Evolutionary conservation across 2,797 vertebrate genomes (phyloP).

Genomic region (Loris lydekkerianus): DNA sequence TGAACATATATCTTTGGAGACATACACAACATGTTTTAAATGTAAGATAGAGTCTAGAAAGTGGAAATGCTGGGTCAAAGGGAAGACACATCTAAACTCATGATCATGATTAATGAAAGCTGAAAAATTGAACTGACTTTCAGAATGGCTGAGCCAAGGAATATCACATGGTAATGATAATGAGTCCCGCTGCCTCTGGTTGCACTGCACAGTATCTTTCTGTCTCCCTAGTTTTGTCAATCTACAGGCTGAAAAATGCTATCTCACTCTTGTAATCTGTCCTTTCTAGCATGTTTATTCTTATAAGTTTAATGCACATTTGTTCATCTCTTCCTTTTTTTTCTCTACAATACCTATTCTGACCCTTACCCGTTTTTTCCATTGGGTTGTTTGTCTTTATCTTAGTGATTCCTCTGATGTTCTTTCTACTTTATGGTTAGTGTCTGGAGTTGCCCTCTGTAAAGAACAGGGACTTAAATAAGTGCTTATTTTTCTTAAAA

Average conservation of each 20-base stretch:
- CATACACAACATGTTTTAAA: background rate
- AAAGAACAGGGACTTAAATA: background rate
- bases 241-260: background rate
- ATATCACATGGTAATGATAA: fast-evolving
- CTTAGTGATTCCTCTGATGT: background rate
- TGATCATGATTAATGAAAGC: background rate
- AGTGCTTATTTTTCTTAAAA: background rate
- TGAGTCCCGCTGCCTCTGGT: background rate
- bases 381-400: background rate
- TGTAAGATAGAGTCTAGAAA: background rate
- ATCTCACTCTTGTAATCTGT: background rate
- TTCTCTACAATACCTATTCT: background rate
- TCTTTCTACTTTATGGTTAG: background rate
- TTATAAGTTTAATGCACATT: background rate
- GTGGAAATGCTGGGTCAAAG: background rate
- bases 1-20: background rate
- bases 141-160: background rate
- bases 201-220: background rate
- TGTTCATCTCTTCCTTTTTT: background rate
- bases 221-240: background rate
- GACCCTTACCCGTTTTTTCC: background rate
- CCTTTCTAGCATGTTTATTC: background rate
- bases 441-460: background rate
- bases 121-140: slow-evolving; percentile 39
- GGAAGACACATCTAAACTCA: background rate